Conservation (phyloP, 2,113 vertebrate genomes). For the Taurulus bubalis region DNA sequence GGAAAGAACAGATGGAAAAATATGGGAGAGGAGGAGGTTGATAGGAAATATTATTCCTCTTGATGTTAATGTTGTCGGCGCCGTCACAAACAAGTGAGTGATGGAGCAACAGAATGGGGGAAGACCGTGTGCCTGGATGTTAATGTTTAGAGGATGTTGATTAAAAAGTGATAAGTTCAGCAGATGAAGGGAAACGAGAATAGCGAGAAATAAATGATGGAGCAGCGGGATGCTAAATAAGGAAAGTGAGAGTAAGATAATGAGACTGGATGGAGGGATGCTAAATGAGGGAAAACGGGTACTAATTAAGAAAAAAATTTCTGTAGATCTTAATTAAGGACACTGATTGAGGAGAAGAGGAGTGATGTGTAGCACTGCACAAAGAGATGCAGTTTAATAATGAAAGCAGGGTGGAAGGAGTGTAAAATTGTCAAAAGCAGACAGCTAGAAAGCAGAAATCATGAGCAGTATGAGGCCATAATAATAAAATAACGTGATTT, state of each 20-base stretch:
- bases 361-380: slow-evolving; percentile 20
- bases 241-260: slow-evolving; percentile 42
- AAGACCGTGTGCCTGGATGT: slow-evolving; percentile 27
- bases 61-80: slow-evolving; percentile 31
- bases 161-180: slow-evolving; percentile 54
- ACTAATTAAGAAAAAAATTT: slow-evolving; percentile 62
- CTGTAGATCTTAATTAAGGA: slow-evolving; percentile 63
- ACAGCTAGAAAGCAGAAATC: slow-evolving; percentile 41
- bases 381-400: slow-evolving; percentile 25
- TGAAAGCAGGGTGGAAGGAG: slow-evolving; percentile 31
- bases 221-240: slow-evolving; percentile 44
- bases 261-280: slow-evolving; percentile 55
- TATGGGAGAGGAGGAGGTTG: slow-evolving; percentile 11
- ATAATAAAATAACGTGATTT: slow-evolving; percentile 42
- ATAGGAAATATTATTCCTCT: slow-evolving; percentile 45
- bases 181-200: slow-evolving; percentile 16
- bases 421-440: slow-evolving; percentile 22
- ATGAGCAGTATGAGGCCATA: slow-evolving; percentile 1
- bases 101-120: slow-evolving; percentile 20
- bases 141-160: slow-evolving; percentile 46
- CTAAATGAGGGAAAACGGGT: slow-evolving; percentile 54
- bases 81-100: slow-evolving; percentile 48
- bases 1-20: slow-evolving; percentile 26
- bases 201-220: slow-evolving; percentile 41
- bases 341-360: slow-evolving; percentile 46